These are phyloP conservation scores for Naja naja DNA, from an alignment of 2,113 vertebrate genomes.

Conservation along the genomic window DNA sequence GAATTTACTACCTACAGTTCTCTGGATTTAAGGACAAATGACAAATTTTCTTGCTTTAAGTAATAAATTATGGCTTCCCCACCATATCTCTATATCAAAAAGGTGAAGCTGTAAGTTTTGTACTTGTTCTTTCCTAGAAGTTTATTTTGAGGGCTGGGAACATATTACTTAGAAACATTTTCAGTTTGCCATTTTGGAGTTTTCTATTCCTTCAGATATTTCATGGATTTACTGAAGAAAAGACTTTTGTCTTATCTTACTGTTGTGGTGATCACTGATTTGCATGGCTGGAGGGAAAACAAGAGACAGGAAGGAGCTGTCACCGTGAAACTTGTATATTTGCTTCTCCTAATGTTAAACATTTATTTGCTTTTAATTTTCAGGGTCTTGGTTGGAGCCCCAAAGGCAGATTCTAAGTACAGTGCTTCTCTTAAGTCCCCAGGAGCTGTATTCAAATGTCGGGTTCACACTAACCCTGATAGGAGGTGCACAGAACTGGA, in stretches of 20 bases:
- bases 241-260: constrained; percentile 15
- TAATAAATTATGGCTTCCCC: not conserved
- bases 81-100: not conserved
- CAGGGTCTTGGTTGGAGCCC: constrained; percentile 96
- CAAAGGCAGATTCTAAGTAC: constrained; percentile 90
- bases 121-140: constrained; percentile 16
- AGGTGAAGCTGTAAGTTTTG: not conserved
- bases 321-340: not conserved
- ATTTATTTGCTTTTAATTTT: constrained; percentile 54
- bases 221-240: constrained; percentile 22
- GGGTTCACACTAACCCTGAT: constrained; percentile 92
- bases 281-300: constrained; percentile 1
- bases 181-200: not conserved
- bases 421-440: constrained; percentile 86
- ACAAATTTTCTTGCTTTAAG: not conserved
- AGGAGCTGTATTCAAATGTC: constrained; percentile 93
- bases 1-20: not conserved
- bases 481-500: constrained; percentile 95
- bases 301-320: constrained; percentile 6
- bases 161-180: not conserved
- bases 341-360: not conserved
- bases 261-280: not conserved
- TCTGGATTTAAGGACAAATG: not conserved
- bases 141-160: not conserved
- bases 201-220: constrained; percentile 23